Evolutionary conservation across 2,113 vertebrate species (phyloP), one percentile per base, ranked within the genome.

Genomic region (Carassius gibelio): DNA sequence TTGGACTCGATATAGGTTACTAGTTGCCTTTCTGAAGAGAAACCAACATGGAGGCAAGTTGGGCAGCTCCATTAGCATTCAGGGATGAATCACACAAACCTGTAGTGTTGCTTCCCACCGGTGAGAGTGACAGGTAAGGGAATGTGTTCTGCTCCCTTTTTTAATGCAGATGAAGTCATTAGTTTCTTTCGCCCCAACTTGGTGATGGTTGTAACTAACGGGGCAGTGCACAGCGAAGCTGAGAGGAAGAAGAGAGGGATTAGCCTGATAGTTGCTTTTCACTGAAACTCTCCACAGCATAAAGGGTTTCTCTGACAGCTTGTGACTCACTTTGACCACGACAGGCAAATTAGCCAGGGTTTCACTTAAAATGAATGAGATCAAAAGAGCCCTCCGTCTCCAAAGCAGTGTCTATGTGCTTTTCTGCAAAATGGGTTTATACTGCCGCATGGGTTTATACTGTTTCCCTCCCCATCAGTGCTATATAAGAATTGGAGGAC

Each of bases 351-450:
- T 74, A 85, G 23, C 74, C 75, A 48, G 62, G 57, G 80, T 85
- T 88, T 83, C 84, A 88, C 87, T 83, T 88, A 81, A 88, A 88
- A 88, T 84, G 34, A 59, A 36, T 11, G 26, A 88, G 87, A 88
- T 88, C 84, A 88, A 85, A 88, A 74, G 85, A 86, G 79, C 42
- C 79, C 34, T 86, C 57, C 9, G 45, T 82, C 59, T 75, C 85
- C 71, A 86, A 81, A 84, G 82, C 82, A 75, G 52, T 75, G 82
- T 81, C 85, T 68, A 82, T 82, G 85, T 45, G 79, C 78, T 82
- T 86, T 86, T 85, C 84, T 85, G 52, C 61, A 9, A 85, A 76
- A 68, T 61, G 78, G 75, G 74, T 55, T 85, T 78, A 78, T 66
- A 79, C 13, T 34, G 38, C 26, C 57, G 48, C 19, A n/a, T n/a